Percentiles rank a stretch among this genome's conserved stretches.
Conservation (phyloP, 2,797 vertebrate genomes). For the Denticeps clupeoides region DNA sequence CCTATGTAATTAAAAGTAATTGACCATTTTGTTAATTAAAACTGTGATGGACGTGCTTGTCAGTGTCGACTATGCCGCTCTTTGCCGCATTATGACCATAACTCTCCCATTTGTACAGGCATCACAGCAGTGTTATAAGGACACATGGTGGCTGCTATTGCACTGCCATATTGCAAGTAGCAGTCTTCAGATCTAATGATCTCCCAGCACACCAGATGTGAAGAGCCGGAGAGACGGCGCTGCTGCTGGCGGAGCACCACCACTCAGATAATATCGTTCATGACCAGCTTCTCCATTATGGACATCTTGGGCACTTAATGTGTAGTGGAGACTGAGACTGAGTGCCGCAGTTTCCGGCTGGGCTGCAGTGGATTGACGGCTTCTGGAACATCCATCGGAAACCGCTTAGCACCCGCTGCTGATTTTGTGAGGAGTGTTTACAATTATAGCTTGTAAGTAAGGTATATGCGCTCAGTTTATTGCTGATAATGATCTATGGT, state of each 20-base stretch:
- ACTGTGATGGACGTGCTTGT: not conserved
- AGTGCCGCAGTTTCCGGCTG: not conserved
- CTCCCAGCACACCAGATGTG: not conserved
- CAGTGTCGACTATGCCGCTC: not conserved
- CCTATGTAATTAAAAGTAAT: conserved; percentile 3
- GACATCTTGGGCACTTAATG: not conserved
- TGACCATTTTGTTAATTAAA: conserved; percentile 1
- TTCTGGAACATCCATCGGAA: not conserved
- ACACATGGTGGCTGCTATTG: not conserved
- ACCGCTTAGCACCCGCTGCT: too few relatives aligned
- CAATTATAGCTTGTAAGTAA: too few relatives aligned
- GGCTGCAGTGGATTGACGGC: not conserved
- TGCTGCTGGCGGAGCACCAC: not conserved
- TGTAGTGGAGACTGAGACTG: not conserved
- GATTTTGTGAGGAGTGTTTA: too few relatives aligned
- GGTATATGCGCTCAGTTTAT: too few relatives aligned
- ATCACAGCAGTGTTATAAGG: not conserved
- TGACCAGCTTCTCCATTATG: not conserved
- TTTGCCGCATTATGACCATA: conserved; percentile 5
- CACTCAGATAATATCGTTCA: not conserved
- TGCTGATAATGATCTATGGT: too few relatives aligned
- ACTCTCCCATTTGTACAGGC: conserved; percentile 2
- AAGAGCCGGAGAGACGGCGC: not conserved
- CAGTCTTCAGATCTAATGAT: not conserved
- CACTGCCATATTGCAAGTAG: not conserved